phyloP scores from a whole-genome alignment of 2,797 vertebrate species.

The Miichthys miiuy region DNA sequence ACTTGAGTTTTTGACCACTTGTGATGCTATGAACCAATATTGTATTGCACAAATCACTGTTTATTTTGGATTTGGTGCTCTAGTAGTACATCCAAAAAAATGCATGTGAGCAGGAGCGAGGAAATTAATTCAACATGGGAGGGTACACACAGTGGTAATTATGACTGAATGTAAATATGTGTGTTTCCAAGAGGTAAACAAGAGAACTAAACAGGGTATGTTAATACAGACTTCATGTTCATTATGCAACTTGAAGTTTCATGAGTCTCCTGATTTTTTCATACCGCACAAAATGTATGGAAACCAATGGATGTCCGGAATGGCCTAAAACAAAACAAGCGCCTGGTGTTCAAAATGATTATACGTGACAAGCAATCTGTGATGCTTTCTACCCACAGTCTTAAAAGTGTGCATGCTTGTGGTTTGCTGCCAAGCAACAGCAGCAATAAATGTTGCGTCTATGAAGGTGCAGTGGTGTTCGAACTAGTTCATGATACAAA shows the following conservation, averaged over 20 bases:
- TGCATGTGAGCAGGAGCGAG: background rate
- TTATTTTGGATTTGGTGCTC: constrained; percentile 6
- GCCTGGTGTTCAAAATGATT: background rate
- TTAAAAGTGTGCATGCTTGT: background rate
- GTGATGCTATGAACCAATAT: background rate
- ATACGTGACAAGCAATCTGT: background rate
- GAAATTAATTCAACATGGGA: background rate
- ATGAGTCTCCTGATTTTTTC: background rate
- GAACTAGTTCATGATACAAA: constrained; percentile 6
- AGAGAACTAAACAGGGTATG: background rate
- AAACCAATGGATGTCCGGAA: background rate
- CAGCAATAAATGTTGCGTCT: background rate
- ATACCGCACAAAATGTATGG: background rate
- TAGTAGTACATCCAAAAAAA: background rate
- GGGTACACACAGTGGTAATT: background rate
- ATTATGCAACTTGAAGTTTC: background rate
- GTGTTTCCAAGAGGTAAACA: background rate
- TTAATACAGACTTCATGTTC: background rate
- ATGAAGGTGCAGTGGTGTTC: constrained; percentile 3
- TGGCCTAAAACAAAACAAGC: background rate
- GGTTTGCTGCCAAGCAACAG: background rate
- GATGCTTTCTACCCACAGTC: background rate
- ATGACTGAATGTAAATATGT: background rate
- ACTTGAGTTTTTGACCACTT: background rate
- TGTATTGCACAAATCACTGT: background rate